phyloP scores from a whole-genome alignment of 2,113 vertebrate genomes.

The Cynoglossus semilaevis region DNA sequence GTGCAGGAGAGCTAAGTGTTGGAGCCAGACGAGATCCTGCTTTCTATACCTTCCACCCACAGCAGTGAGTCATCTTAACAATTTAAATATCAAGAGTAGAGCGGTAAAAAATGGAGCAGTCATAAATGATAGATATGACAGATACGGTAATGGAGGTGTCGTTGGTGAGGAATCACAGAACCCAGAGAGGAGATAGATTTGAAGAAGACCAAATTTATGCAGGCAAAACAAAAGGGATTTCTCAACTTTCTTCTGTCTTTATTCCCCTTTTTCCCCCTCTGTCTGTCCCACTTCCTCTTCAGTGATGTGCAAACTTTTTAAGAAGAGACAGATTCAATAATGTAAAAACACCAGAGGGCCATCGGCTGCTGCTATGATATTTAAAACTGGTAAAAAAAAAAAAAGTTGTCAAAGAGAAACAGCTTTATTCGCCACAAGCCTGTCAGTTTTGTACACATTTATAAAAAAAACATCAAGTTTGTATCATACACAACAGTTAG shows the following conservation, averaged over 20 bases:
- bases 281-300: conserved; percentile 18
- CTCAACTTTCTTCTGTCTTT: conserved; percentile 24
- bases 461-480: no score
- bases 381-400: background rate
- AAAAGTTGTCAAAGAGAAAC: background rate
- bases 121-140: conserved; percentile 10
- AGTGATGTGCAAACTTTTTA: no score
- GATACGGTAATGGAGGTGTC: background rate
- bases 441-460: no score
- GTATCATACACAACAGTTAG: no score
- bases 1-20: conserved; percentile 43
- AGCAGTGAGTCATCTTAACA: conserved; percentile 29
- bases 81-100: conserved; percentile 30
- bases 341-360: no score
- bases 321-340: no score
- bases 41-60: conserved; percentile 30
- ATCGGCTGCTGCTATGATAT: no score
- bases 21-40: conserved; percentile 58
- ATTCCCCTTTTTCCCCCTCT: conserved; percentile 15
- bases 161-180: conserved; percentile 25
- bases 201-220: conserved; percentile 10
- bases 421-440: background rate
- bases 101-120: background rate
- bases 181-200: conserved; percentile 9
- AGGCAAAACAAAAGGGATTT: conserved; percentile 29